Evolutionary conservation across 2,888 invertebrate species (phyloP).

Genomic region (Halocaridina rubra): DNA sequence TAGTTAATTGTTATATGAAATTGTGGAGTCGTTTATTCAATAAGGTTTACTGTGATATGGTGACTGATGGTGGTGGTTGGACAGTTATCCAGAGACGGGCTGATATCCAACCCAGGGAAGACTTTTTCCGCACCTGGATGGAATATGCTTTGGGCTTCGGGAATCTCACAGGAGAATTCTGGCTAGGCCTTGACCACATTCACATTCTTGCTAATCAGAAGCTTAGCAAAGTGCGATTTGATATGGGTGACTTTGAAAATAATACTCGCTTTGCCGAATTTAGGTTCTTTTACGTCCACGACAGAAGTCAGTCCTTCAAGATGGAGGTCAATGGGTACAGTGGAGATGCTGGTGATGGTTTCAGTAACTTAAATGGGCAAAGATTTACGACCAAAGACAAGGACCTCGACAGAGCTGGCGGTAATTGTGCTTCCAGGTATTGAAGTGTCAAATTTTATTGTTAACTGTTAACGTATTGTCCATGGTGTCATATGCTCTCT

Average conservation of each 20-base stretch:
- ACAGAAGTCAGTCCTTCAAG: background rate
- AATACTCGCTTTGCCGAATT: slow-evolving; percentile 4
- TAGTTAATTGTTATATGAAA: too few relatives aligned
- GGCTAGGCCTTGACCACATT: slow-evolving; percentile 52
- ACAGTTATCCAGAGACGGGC: slow-evolving; percentile 35
- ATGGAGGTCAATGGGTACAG: background rate
- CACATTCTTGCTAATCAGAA: slow-evolving; percentile 35
- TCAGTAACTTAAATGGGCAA: background rate
- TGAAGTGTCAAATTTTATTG: too few relatives aligned
- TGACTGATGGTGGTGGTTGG: slow-evolving; percentile 10
- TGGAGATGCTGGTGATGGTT: background rate
- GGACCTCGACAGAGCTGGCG: background rate
- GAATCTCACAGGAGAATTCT: slow-evolving; percentile 33
- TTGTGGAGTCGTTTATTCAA: background rate
- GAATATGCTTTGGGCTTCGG: slow-evolving; percentile 52
- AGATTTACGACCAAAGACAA: background rate
- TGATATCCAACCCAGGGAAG: background rate
- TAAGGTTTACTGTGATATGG: slow-evolving; percentile 14
- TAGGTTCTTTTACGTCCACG: background rate
- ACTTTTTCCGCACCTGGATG: slow-evolving; percentile 42
- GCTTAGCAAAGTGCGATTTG: slow-evolving; percentile 36
- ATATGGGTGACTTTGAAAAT: slow-evolving; percentile 27
- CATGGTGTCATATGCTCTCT: too few relatives aligned
- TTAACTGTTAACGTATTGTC: too few relatives aligned
- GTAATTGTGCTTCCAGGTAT: background rate